phyloP scores from a whole-genome alignment of 2,113 vertebrate species.

The Tachysurus vachellii region DNA sequence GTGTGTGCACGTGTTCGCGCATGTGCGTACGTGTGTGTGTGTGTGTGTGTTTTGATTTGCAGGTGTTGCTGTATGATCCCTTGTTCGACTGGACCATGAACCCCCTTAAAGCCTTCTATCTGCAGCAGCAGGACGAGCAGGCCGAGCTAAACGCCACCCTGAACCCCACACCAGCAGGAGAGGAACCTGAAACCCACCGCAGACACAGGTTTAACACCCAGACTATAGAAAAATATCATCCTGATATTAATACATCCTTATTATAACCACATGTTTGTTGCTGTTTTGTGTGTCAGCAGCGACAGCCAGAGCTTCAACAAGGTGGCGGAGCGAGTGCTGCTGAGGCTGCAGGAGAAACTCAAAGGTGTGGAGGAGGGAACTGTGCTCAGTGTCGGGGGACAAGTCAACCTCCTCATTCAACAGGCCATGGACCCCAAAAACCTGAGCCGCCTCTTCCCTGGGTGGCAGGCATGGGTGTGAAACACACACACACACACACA shows the following conservation, averaged over 20 bases:
- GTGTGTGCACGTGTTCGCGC: too few relatives aligned
- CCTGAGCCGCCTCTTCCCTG: conserved; percentile 87
- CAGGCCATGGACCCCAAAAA: conserved; percentile 97
- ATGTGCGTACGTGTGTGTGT: too few relatives aligned
- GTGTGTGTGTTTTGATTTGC: neutral
- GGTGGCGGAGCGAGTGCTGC: conserved; percentile 93
- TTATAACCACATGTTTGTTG: neutral
- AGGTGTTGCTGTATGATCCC: conserved; percentile 97
- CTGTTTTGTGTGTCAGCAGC: conserved; percentile 60
- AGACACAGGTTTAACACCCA: conserved; percentile 75
- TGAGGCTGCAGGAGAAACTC: conserved; percentile 96
- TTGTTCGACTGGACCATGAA: conserved; percentile 99
- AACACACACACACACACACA: neutral
- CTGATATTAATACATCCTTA: neutral
- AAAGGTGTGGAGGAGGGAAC: conserved; percentile 95
- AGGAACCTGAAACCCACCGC: conserved; percentile 76
- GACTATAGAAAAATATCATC: neutral
- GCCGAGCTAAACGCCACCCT: conserved; percentile 83
- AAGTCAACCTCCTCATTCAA: conserved; percentile 97
- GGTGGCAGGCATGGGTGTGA: conserved; percentile 95
- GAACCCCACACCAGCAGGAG: conserved; percentile 69
- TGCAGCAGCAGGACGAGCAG: conserved; percentile 92
- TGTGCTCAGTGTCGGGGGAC: conserved; percentile 90
- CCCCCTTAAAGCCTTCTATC: conserved; percentile 91
- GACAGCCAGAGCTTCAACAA: conserved; percentile 92